phyloP scores from a whole-genome alignment of 1,140 invertebrate genomes.

The Bradynema listronoti region DNA sequence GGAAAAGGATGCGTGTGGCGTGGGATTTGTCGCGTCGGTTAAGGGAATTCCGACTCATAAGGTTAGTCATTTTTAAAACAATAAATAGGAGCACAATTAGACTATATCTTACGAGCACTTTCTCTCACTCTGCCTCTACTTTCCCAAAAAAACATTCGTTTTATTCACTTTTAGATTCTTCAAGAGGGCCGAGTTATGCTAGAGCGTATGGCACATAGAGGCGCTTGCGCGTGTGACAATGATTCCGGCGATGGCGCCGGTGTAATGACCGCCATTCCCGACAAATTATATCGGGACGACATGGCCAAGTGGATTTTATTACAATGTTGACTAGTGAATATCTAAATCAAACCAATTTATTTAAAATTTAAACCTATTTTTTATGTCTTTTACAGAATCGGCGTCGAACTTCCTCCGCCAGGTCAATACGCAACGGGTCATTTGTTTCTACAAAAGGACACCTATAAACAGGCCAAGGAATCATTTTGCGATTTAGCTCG shows the following conservation, averaged over 20 bases:
- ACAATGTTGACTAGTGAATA: neutral
- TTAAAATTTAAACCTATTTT: neutral
- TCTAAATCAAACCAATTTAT: slow-evolving; percentile 5
- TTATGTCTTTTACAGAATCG: slow-evolving; percentile 60
- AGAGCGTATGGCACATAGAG: slow-evolving; percentile 74
- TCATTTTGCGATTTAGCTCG: slow-evolving; percentile 74
- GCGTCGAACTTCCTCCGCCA: slow-evolving; percentile 73
- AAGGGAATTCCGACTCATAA: slow-evolving; percentile 85
- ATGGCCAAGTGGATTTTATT: slow-evolving; percentile 65
- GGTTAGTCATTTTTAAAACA: slow-evolving; percentile 62
- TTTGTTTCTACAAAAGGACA: slow-evolving; percentile 78
- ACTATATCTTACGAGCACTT: neutral
- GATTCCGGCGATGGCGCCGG: slow-evolving; percentile 97
- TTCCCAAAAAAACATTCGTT: slow-evolving; percentile 4
- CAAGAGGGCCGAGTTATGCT: slow-evolving; percentile 85
- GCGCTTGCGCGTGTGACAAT: slow-evolving; percentile 80
- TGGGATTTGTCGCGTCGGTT: slow-evolving; percentile 95
- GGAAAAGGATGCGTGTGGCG: slow-evolving; percentile 92
- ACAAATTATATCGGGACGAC: slow-evolving; percentile 78
- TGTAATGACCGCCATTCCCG: slow-evolving; percentile 87
- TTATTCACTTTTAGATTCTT: slow-evolving; percentile 70
- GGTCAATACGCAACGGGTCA: slow-evolving; percentile 92
- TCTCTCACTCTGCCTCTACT: neutral
- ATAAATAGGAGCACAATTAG: neutral
- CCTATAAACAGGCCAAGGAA: slow-evolving; percentile 72